Conservation (phyloP, 2,888 invertebrate species). For the Drosophila emarginata region DNA sequence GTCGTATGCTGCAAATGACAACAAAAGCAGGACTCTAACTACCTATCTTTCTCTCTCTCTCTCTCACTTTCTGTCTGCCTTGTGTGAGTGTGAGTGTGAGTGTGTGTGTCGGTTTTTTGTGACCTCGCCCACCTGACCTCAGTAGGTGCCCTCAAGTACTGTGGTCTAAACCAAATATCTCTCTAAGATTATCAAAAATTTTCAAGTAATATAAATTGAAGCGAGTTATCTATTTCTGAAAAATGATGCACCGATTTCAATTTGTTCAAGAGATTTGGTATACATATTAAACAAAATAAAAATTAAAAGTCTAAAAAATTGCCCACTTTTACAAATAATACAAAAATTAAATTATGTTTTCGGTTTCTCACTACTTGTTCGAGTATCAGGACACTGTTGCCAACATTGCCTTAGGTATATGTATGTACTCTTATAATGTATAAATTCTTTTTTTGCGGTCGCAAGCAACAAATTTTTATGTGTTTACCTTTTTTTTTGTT, state of each 20-base stretch:
- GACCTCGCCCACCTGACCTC: slow-evolving; percentile 71
- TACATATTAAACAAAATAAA: not conserved
- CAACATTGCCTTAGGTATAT: not conserved
- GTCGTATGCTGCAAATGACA: slow-evolving; percentile 67
- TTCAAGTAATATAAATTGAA: too few species aligned
- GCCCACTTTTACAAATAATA: too few species aligned
- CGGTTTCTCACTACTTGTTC: too few species aligned
- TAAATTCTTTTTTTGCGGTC: slow-evolving; percentile 38
- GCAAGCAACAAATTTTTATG: slow-evolving; percentile 69
- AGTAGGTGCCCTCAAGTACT: slow-evolving; percentile 1
- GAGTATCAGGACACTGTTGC: not conserved
- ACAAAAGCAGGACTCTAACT: slow-evolving; percentile 40
- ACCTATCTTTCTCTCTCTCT: slow-evolving; percentile 5
- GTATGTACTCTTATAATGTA: not conserved
- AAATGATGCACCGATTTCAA: too few species aligned
- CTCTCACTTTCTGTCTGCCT: slow-evolving; percentile 9
- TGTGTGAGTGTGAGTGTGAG: too few species aligned
- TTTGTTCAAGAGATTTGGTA: too few species aligned
- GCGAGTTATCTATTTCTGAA: too few species aligned
- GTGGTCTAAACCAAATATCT: not conserved
- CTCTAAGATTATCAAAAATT: not conserved
- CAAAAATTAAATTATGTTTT: too few species aligned
- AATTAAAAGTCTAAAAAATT: not conserved
- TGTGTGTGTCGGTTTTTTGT: slow-evolving; percentile 62
- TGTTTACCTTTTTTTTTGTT: slow-evolving; percentile 60